phyloP scores from a whole-genome alignment of 2,888 invertebrate genomes.

The Spodoptera littoralis region DNA sequence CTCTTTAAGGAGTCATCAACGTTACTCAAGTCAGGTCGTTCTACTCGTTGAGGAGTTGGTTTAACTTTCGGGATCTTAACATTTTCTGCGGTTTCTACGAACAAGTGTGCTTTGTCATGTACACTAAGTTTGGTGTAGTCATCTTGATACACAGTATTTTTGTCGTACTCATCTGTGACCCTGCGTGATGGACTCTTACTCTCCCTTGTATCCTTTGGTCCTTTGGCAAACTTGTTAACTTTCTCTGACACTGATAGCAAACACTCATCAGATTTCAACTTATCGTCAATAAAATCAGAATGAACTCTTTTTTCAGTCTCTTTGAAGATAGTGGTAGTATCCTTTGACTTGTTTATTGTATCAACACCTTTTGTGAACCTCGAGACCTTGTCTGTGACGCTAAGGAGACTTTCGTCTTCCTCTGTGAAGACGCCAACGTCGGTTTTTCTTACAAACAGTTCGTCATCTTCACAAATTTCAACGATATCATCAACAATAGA shows the following conservation, averaged over 20 bases:
- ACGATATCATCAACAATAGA: constrained; percentile 89
- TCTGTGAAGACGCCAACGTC: constrained; percentile 75
- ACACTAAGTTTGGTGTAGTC: constrained; percentile 89
- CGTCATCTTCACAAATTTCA: constrained; percentile 87
- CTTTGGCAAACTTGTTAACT: constrained; percentile 91
- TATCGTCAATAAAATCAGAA: constrained; percentile 86
- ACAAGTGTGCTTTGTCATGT: constrained; percentile 91
- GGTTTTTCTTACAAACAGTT: constrained; percentile 77
- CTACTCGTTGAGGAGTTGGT: constrained; percentile 73
- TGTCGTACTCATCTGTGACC: constrained; percentile 85
- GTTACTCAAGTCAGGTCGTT: constrained; percentile 86
- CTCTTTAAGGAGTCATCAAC: constrained; percentile 88
- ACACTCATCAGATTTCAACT: constrained; percentile 89
- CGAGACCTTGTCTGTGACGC: constrained; percentile 89
- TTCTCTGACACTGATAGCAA: constrained; percentile 91
- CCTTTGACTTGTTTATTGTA: constrained; percentile 70
- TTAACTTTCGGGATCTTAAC: constrained; percentile 80
- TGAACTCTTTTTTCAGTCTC: constrained; percentile 78
- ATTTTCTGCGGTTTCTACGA: constrained; percentile 90
- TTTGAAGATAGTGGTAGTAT: constrained; percentile 69
- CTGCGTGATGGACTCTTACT: constrained; percentile 78
- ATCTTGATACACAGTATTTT: constrained; percentile 85
- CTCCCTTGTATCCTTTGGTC: constrained; percentile 75
- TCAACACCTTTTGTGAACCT: constrained; percentile 83
- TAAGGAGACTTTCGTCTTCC: constrained; percentile 86